Conservation (phyloP, 2,888 invertebrate genomes). For the Acanthosoma haemorrhoidale region DNA sequence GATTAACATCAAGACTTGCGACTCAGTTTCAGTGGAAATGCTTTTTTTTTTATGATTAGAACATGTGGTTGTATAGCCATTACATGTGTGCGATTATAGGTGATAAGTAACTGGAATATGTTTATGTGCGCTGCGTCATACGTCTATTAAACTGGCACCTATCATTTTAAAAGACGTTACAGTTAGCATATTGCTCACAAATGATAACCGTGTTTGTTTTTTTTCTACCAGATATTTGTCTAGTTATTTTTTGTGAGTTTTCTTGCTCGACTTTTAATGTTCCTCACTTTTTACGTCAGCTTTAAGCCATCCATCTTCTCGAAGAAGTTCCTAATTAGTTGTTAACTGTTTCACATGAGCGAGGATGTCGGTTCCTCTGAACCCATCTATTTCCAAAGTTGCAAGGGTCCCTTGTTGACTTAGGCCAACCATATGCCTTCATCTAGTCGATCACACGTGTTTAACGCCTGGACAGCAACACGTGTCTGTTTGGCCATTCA, state of each 20-base stretch:
- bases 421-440: background rate
- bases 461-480: background rate
- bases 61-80: too few relatives aligned
- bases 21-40: too few relatives aligned
- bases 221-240: background rate
- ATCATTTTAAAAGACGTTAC: too few relatives aligned
- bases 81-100: too few relatives aligned
- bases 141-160: too few relatives aligned
- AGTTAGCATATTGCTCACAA: too few relatives aligned
- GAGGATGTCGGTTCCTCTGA: background rate
- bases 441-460: background rate
- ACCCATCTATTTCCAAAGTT: background rate
- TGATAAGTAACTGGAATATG: too few relatives aligned
- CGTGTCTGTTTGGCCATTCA: background rate
- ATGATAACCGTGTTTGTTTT: too few relatives aligned
- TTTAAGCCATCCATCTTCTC: background rate
- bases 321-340: conserved; percentile 1
- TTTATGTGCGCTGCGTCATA: too few relatives aligned
- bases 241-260: background rate
- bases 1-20: conserved; percentile 7
- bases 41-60: too few relatives aligned
- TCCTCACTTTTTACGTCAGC: background rate
- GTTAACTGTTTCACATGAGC: background rate
- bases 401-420: background rate
- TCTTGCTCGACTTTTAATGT: background rate